Evolutionary conservation across 2,888 invertebrate species (phyloP).

Genomic region (Sminthurides aquaticus): DNA sequence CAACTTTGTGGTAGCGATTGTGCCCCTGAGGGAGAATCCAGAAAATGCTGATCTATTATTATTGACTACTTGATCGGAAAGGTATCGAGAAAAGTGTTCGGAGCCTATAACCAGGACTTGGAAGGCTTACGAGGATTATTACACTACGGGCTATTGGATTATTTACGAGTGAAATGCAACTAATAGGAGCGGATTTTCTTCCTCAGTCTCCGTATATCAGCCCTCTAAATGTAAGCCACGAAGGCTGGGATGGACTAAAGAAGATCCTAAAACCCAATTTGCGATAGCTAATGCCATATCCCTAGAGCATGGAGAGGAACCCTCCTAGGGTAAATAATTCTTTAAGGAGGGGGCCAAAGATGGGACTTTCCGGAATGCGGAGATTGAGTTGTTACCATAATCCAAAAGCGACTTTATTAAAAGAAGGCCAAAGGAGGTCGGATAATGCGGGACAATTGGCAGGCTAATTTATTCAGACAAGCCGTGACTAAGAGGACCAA

Average conservation of each 20-base stretch:
- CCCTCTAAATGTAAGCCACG: too few species aligned
- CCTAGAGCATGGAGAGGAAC: background rate
- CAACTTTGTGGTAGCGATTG: too few species aligned
- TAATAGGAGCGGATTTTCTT: background rate
- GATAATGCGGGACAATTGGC: background rate
- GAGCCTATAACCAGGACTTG: too few species aligned
- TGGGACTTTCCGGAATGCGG: background rate
- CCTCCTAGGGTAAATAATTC: background rate
- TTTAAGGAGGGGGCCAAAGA: background rate
- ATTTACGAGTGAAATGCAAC: background rate
- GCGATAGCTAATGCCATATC: background rate
- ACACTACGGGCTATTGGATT: too few species aligned
- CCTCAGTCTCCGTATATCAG: too few species aligned
- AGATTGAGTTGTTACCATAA: background rate
- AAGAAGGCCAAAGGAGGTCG: background rate
- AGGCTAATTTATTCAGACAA: background rate
- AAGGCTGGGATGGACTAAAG: too few species aligned
- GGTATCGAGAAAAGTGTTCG: background rate
- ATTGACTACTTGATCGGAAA: background rate
- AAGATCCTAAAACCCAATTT: background rate
- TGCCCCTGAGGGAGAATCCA: too few species aligned
- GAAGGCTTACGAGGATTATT: too few species aligned
- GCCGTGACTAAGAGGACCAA: background rate
- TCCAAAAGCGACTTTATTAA: background rate
- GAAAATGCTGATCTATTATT: too few species aligned